These are phyloP conservation scores for Hippasteria phrygiana DNA, from an alignment of 53 echinoderm and acorn worm species.

Conservation along the genomic window DNA sequence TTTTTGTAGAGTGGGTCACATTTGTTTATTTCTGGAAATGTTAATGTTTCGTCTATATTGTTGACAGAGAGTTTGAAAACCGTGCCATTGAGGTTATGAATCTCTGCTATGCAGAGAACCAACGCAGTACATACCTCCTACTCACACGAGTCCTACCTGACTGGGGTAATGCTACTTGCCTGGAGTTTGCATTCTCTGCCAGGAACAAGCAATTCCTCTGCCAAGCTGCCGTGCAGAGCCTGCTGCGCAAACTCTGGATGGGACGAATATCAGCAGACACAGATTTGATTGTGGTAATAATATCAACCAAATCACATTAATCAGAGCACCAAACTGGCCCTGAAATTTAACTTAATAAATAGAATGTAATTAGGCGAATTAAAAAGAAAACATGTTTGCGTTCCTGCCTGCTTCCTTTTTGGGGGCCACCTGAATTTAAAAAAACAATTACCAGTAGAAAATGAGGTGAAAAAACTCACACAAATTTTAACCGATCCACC, in stretches of 20 bases:
- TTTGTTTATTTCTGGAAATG: no score
- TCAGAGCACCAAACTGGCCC: no score
- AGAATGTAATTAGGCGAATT: no score
- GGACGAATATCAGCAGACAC: slow-evolving; percentile 69
- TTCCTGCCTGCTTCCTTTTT: no score
- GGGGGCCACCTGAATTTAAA: no score
- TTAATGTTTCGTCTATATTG: neutral
- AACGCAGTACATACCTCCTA: slow-evolving; percentile 62
- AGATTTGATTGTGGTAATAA: slow-evolving; percentile 9
- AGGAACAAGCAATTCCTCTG: slow-evolving; percentile 78
- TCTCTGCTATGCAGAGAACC: slow-evolving; percentile 77
- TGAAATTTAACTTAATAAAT: no score
- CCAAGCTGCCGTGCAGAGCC: slow-evolving; percentile 78
- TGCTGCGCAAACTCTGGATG: slow-evolving; percentile 85
- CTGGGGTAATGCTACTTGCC: slow-evolving; percentile 85
- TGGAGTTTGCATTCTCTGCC: slow-evolving; percentile 74
- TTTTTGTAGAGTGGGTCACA: no score
- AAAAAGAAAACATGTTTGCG: no score
- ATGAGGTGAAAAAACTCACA: no score
- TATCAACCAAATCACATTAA: no score
- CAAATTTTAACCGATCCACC: no score
- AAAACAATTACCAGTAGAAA: no score
- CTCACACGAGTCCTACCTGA: slow-evolving; percentile 77
- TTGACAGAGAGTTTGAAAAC: slow-evolving; percentile 72
- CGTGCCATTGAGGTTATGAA: slow-evolving; percentile 74